Base-by-base conservation (phyloP, 2,113 vertebrate species). In the Dipodomys ordii region DNA sequence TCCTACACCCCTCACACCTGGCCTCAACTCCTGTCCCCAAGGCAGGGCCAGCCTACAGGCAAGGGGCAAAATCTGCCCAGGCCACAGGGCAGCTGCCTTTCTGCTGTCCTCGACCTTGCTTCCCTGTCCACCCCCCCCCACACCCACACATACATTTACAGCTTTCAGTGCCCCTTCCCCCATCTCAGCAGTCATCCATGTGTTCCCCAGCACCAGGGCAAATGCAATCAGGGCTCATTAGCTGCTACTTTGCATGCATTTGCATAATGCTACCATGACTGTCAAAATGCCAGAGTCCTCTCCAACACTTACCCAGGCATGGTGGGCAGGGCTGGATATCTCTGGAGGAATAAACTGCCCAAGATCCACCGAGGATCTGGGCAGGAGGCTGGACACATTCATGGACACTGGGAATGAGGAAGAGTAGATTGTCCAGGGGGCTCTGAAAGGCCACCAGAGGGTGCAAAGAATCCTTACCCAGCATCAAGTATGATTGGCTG, bases 201-300 rank as follows among this genome's bases (percentile, higher is more conserved):
- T 5, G 57, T 49, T 86, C 76, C 91, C 85, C 87, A 87, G 72
- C 7, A 28, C 77, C 83, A 35, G 67, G n/a, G 30, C 81, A 83
- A 80, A 92, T 30, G 72, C 87, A 92, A 94, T 88, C 92, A 89
- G 77, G 30, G 69, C 65, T 94, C 60, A 76, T 95, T 82, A 89
- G 84, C 69, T 93, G 57, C 83, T 92, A 69, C 22, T 94, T 95
- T 93, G 93, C 94, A 95, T 85, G 32, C 69, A 90, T 96, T 91
- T 96, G 91, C 94, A 92, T 95, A 86, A 87, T 12, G 4, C 20
- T 49, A 68, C 8, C 53, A 19, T 3, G 49, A 94, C 71, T 93
- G 92, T 74, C 87, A 83, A 94, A 92, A 92, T 53, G 92, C 76
- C 92, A 88, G 92, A 81, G 35, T n/a, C 78, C 53, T 77, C 83